Evolutionary conservation across 30 jellyfish, hydroid and myxozoan species (phyloP), one percentile per base, ranked within the genome.

Genomic region (Aurelia sp.): DNA sequence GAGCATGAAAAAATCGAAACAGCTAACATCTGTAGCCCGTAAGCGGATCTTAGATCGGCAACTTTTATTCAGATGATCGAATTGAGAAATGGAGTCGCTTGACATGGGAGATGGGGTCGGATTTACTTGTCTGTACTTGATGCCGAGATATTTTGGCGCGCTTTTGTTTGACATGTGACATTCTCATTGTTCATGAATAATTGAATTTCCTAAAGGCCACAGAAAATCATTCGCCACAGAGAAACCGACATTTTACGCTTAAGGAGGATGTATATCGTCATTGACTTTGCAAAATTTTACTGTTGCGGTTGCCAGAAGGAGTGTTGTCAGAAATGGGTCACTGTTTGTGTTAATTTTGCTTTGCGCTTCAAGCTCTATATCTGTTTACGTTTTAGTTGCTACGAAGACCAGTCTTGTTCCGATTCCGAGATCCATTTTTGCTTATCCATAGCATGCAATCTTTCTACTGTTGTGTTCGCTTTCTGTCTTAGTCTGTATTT

Each of bases 1-100:
- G 77, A 31, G 17, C 18, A 19, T 47, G 64, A 48, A 47, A 66
- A 57, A 72, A 60, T 20, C 81, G 81, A 50, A 72, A 72, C 52
- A 70, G 57, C 74, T 75, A 76, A 66, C 93, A 84, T 84, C 86
- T 84, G 93, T 58, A 84, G 18, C 15, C 44, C 11, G 57, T 71
- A 72, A 73, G 76, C 87, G 66, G 79, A 62, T 78, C 76, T 35
- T 19, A 27, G 66, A 47, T 63, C 71, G 89, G 79, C 79, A 62
- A 78, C 62, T 48, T 51, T 40, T 31, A 41, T 50, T 53, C 9
- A 27, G 30, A 35, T 63, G 70, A 65, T 74, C 79, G 65, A 47
- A 33, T 78, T 78, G 73, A 48, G 68, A 73, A 55, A 44, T 20
- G 68, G 89, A 62, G 53, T 12, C 79, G 71, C 51, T 21, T 62